Base-by-base conservation (phyloP, 1,140 invertebrate genomes). In the Pseudomyrmex pallidus region DNA sequence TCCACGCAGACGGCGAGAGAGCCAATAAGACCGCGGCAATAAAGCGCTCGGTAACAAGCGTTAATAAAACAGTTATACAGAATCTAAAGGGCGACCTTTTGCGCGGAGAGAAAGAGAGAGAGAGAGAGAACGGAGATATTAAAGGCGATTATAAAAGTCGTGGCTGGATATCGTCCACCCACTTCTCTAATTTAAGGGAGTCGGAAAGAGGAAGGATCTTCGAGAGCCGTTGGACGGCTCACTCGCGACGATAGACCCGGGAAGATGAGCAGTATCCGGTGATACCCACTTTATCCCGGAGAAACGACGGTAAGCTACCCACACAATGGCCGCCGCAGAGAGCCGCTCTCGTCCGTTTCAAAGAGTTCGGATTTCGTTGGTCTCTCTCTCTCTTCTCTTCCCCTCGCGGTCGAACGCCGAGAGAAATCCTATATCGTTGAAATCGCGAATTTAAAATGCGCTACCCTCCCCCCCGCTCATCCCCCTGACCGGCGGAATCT, bases 81-180 rank as follows among this genome's bases (percentile, higher is more conserved):
- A 68, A 35, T 72, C 66, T 44, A 20, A 70, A 72, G 44, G 35
- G 22, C n/a, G 20, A 80, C 8, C 66, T 57, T 59, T 70, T n/a
- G 44, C 66, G 54, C 5, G 35, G 0, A 35, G 35, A 7, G 5
- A 35, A 0, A 35, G 35, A 35, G 35, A 35, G 35, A 35, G 35
- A 35, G 35, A 35, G 35, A 35, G 35, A 35, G 35, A 5, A 0
- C 35, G 25, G 13, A 20, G 46, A 44, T 35, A 61, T 80, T 80
- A 80, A 70, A 59, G n/a, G 44, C 66, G 76, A 80, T 80, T 80
- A 80, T 80, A 72, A 80, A 59, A 80, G 76, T 80, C 76, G 59
- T 35, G 35, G 35, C 54, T 22, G 76, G 54, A 52, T 44, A 44
- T 59, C 54, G 66, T 50, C 20, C 20, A 12, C 17, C 66, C 35